Evolutionary conservation across 64 coral and sea anemone genomes (phyloP), one percentile per base, ranked within the genome.

Genomic region (Pocillopora verrucosa): DNA sequence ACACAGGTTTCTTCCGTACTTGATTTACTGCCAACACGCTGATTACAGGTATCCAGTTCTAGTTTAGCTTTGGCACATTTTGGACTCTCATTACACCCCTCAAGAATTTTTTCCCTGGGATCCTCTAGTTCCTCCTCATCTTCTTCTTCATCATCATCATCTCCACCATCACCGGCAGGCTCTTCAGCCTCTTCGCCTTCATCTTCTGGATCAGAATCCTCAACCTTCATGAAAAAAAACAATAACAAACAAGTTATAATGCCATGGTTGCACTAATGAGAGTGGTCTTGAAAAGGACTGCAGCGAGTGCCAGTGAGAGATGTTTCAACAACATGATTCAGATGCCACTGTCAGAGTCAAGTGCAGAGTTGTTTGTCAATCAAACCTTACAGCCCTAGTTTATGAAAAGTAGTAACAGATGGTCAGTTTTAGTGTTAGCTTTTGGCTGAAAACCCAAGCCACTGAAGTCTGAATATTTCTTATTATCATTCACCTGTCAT

Each of bases 1-100:
- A 94, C 88, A 89, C 97, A 99, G 14, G 70, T 99, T 56, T 99
- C 97, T 59, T 94, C 91, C 13, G 97, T 99, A 7, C 89, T 93
- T 72, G 78, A 79, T 89, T 75, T 95, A 72, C 91, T 86, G 22
- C 80, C 88, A 14, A 99, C 97, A 80, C 97, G 88, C 17, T 92
- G 72, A 62, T 75, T 76, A 45, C 97, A 99, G 2, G 5, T 61
- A 10, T 90, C 88, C 41, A 95, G 76, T 34, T 88, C 87, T 70
- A 65, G 38, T 79, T 89, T 93, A 61, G 93, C 57, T 36, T 92
- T 92, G 38, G 84, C 72, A 87, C 97, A 99, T 34, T 80, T 87
- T 19, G 87, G 14, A 12, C 58, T 61, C 70, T 95, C 94, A 67
- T 22, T 75, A 56, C 97, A 99, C 61, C 83, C 65, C 73, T 99